Percentiles rank a stretch among this genome's conserved stretches.
phyloP scores from a whole-genome alignment of 2,888 invertebrate genomes.

The Alsophila aescularia region DNA sequence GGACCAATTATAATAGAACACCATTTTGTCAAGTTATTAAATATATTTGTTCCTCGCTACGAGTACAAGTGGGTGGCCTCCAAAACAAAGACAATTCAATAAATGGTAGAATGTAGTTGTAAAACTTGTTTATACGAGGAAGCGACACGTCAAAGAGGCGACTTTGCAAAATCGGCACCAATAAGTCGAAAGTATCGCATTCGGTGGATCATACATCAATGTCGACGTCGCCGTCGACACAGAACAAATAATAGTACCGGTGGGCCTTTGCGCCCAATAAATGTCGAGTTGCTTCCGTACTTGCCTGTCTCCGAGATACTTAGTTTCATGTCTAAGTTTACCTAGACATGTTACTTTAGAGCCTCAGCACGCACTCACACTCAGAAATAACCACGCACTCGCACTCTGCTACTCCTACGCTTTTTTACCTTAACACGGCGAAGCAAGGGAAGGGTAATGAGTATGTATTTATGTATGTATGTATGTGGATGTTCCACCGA shows the following conservation, averaged over 20 bases:
- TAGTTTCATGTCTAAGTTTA: slow-evolving; percentile 1
- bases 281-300: slow-evolving; percentile 47
- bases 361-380: not conserved
- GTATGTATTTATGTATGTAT: too few relatives aligned
- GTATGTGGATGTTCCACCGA: too few relatives aligned
- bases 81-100: not conserved
- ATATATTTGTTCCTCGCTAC: too few relatives aligned
- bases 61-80: too few relatives aligned
- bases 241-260: too few relatives aligned
- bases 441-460: too few relatives aligned
- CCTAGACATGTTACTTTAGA: slow-evolving; percentile 12
- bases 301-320: slow-evolving; percentile 36
- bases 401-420: too few relatives aligned
- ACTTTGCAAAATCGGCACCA: slow-evolving; percentile 75
- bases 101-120: slow-evolving; percentile 9
- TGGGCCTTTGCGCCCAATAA: slow-evolving; percentile 66
- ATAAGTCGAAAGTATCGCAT: slow-evolving; percentile 72
- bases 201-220: slow-evolving; percentile 72
- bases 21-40: not conserved
- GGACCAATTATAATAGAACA: not conserved
- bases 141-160: slow-evolving; percentile 52
- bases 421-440: too few relatives aligned
- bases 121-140: slow-evolving; percentile 57
- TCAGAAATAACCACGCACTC: too few relatives aligned
- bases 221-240: too few relatives aligned